These are phyloP conservation scores for Amniataba percoides DNA, from an alignment of 2,797 vertebrate species.

Conservation along the genomic window DNA sequence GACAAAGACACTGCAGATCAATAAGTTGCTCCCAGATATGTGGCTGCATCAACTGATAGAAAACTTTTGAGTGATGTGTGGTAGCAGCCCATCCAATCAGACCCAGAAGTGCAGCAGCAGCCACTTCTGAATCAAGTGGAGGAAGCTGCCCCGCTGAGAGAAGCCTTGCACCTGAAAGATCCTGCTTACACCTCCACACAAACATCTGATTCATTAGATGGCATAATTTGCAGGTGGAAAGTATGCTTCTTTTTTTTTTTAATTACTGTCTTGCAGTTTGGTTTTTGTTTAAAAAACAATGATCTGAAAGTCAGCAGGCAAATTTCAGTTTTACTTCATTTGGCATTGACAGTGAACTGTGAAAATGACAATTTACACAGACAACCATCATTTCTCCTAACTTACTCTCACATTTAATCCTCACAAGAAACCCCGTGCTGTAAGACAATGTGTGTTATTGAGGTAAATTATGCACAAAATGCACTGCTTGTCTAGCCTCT, in stretches of 20 bases:
- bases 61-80: constrained; percentile 20
- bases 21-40: constrained; percentile 33
- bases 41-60: constrained; percentile 17
- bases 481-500: not conserved
- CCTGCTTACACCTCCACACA: not conserved
- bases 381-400: not conserved
- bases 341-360: constrained; percentile 9
- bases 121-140: constrained; percentile 11
- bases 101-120: constrained; percentile 16
- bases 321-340: not conserved
- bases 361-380: constrained; percentile 23
- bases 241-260: not conserved
- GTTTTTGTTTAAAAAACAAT: not conserved
- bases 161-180: not conserved
- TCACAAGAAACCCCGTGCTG: not conserved
- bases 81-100: constrained; percentile 22
- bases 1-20: constrained; percentile 23
- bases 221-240: not conserved
- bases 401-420: constrained; percentile 9
- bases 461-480: constrained; percentile 13
- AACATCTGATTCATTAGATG: not conserved
- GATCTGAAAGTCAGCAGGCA: not conserved
- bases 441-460: not conserved
- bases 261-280: not conserved
- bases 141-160: not conserved